These are phyloP conservation scores for Herpetotheres cachinnans DNA, from an alignment of 2,113 vertebrate genomes.

Conservation along the genomic window DNA sequence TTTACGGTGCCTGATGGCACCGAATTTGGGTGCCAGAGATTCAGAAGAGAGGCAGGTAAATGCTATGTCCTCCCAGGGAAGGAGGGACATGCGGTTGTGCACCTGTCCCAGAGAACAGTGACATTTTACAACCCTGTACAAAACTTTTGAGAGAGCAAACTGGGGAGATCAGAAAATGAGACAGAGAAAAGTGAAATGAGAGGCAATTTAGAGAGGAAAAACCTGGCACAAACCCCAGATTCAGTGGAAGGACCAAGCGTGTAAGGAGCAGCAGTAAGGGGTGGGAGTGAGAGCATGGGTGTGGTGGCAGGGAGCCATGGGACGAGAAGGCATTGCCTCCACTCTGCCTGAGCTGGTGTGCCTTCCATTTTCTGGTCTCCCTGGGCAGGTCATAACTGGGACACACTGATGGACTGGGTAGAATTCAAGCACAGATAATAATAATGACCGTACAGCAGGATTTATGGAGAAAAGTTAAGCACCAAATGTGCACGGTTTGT, in stretches of 20 bases:
- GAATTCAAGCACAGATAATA: slow-evolving; percentile 2
- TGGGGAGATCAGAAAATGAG: neutral
- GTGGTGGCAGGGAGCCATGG: neutral
- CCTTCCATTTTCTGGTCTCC: neutral
- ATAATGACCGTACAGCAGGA: slow-evolving; percentile 2
- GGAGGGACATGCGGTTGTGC: neutral
- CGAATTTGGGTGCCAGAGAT: neutral
- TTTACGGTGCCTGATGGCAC: neutral
- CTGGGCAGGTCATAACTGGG: neutral
- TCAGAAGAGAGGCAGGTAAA: neutral
- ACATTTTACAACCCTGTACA: neutral
- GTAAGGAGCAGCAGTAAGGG: neutral
- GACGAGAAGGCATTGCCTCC: neutral
- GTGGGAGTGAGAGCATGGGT: neutral
- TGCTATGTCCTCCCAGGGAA: neutral
- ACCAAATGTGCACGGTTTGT: slow-evolving; percentile 33
- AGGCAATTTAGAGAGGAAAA: neutral
- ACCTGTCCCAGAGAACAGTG: neutral
- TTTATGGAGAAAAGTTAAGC: slow-evolving; percentile 52
- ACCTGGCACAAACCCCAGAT: neutral
- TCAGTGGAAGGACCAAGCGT: neutral
- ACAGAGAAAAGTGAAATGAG: neutral
- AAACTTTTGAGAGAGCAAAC: neutral
- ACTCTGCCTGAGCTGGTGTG: neutral
- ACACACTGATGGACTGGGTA: neutral